Evolutionary conservation across 2,797 vertebrate species (phyloP).

Genomic region (Cyprinodon diabolis): DNA sequence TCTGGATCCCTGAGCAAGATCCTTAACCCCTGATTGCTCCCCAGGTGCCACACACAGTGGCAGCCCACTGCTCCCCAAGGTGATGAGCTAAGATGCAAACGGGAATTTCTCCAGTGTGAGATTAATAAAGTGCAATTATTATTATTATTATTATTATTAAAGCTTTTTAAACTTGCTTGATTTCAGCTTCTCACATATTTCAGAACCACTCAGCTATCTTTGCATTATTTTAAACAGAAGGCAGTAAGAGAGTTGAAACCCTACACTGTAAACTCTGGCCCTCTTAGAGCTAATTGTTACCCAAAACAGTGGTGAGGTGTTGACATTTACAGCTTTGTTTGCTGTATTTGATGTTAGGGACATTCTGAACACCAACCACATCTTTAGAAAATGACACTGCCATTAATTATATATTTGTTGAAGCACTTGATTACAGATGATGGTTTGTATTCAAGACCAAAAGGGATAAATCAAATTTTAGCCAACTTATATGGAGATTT

Average conservation of each 20-base stretch:
- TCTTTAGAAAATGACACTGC: background rate
- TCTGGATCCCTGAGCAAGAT: too few relatives aligned
- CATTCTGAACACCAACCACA: background rate
- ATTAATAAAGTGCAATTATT: too few relatives aligned
- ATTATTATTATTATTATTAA: too few relatives aligned
- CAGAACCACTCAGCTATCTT: background rate
- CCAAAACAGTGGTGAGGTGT: background rate
- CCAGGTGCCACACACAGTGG: too few relatives aligned
- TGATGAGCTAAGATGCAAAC: too few relatives aligned
- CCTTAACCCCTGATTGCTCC: too few relatives aligned
- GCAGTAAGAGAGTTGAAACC: background rate
- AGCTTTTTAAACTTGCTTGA: background rate
- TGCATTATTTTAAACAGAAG: background rate
- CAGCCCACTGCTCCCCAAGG: too few relatives aligned
- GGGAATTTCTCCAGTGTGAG: too few relatives aligned
- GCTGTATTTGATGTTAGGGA: background rate
- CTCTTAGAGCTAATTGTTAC: slow-evolving; percentile 20
- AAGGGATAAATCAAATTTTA: background rate
- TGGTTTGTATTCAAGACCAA: background rate
- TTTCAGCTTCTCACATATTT: background rate
- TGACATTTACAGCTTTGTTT: slow-evolving; percentile 6
- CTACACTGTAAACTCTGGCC: background rate
- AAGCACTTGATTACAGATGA: background rate
- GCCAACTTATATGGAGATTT: background rate
- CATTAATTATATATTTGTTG: background rate